Conservation (phyloP, 2,797 vertebrate genomes). For the Melanogrammus aeglefinus region DNA sequence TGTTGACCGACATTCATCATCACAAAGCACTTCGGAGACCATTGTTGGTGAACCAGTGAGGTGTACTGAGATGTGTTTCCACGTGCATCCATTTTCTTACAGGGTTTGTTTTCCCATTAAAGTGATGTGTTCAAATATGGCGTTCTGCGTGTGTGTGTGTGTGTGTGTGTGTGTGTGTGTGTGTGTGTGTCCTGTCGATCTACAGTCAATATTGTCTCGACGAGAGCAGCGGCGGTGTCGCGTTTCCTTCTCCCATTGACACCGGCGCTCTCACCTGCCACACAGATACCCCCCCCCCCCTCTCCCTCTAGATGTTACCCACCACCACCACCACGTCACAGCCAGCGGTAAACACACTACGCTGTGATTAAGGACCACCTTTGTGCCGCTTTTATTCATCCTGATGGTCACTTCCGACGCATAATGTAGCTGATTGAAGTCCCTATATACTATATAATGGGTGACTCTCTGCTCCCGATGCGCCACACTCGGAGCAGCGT, state of each 20-base stretch:
- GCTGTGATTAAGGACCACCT: neutral
- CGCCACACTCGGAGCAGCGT: neutral
- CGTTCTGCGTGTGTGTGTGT: neutral
- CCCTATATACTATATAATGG: neutral
- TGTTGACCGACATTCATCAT: neutral
- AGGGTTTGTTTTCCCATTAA: neutral
- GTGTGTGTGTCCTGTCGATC: neutral
- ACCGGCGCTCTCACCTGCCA: neutral
- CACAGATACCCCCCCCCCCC: neutral
- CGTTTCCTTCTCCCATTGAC: neutral
- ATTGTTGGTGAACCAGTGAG: neutral
- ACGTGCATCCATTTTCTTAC: too few species aligned
- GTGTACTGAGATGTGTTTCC: neutral
- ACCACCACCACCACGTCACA: neutral
- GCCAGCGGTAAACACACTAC: neutral
- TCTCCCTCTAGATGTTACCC: too few species aligned
- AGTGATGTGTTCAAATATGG: neutral
- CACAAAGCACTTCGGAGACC: neutral
- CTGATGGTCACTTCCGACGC: neutral
- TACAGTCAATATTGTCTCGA: neutral
- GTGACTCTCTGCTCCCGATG: neutral
- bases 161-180: neutral
- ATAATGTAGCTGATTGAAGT: neutral
- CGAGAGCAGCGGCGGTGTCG: neutral
- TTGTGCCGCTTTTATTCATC: neutral